A percentile compares a stretch with the other conserved stretches of the same genome.
Conservation (phyloP, 2,888 invertebrate genomes). For the Brassicogethes aeneus region DNA sequence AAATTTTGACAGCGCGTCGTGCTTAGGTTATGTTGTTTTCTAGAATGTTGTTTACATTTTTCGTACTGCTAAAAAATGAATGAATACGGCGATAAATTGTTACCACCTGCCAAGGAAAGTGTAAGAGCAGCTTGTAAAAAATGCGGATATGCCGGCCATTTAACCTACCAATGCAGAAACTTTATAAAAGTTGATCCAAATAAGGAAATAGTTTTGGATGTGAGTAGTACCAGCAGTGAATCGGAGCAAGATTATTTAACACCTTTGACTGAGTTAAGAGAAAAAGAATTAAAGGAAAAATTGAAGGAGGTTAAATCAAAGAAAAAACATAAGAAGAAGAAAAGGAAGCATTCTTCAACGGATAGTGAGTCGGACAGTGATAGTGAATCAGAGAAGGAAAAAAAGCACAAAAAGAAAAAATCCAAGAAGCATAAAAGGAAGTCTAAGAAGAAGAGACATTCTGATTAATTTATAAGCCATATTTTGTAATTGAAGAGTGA, state of each 20-base stretch:
- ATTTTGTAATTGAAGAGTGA: no score
- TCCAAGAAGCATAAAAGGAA: constrained; percentile 38
- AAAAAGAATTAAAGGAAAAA: constrained; percentile 67
- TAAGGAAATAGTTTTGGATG: constrained; percentile 86
- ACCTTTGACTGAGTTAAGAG: constrained; percentile 70
- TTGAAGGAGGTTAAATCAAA: constrained; percentile 54
- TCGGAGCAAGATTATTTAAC: constrained; percentile 74
- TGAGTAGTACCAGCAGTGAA: constrained; percentile 91
- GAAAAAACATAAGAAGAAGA: constrained; percentile 46
- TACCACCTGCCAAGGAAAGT: constrained; percentile 59
- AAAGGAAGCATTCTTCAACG: constrained; percentile 30
- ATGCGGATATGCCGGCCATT: constrained; percentile 92
- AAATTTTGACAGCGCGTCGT: no score
- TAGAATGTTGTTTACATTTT: no score
- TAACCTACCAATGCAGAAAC: constrained; percentile 93
- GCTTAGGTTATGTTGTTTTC: no score
- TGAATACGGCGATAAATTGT: constrained; percentile 40
- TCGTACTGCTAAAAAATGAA: constrained; percentile 22
- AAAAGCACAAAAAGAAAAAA: constrained; percentile 29
- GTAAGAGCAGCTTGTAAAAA: constrained; percentile 83
- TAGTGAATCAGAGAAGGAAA: constrained; percentile 21
- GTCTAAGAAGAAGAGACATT: constrained; percentile 26
- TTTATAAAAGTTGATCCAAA: constrained; percentile 91
- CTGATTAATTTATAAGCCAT: constrained; percentile 21
- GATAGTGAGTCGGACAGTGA: constrained; percentile 24